These are phyloP conservation scores for Acronicta psi DNA, from an alignment of 2,888 invertebrate genomes.

Conservation along the genomic window DNA sequence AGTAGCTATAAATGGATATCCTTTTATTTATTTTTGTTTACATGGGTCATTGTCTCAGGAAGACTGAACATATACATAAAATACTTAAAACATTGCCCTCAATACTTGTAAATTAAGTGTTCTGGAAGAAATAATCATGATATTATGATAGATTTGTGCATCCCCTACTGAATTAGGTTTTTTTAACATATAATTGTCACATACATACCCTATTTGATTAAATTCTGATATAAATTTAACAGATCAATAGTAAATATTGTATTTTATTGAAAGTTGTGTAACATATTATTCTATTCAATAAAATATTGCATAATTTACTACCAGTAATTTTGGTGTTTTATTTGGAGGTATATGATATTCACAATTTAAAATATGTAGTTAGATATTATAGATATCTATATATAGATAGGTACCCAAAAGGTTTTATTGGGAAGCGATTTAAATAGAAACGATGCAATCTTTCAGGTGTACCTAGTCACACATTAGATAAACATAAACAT, in stretches of 20 bases:
- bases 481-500: constrained; percentile 37
- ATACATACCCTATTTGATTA: constrained; percentile 43
- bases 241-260: constrained; percentile 48
- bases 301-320: constrained; percentile 38
- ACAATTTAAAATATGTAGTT: constrained; percentile 23
- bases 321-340: constrained; percentile 34
- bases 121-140: constrained; percentile 51
- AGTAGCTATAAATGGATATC: constrained; percentile 52
- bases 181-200: constrained; percentile 36
- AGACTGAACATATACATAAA: constrained; percentile 69
- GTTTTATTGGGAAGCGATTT: constrained; percentile 35
- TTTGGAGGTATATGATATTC: constrained; percentile 20
- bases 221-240: constrained; percentile 48
- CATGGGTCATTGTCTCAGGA: constrained; percentile 71
- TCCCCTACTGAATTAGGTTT: constrained; percentile 45
- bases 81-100: constrained; percentile 57
- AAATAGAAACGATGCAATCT: constrained; percentile 39
- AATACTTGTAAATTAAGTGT: constrained; percentile 57
- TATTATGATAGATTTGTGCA: constrained; percentile 53
- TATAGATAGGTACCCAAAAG: constrained; percentile 16
- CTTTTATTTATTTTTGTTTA: constrained; percentile 48
- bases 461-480: constrained; percentile 38
- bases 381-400: neutral
- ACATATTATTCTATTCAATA: constrained; percentile 47
- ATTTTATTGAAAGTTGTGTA: constrained; percentile 44